Conservation (phyloP, 2,888 invertebrate species). For the Acanthosoma haemorrhoidale region DNA sequence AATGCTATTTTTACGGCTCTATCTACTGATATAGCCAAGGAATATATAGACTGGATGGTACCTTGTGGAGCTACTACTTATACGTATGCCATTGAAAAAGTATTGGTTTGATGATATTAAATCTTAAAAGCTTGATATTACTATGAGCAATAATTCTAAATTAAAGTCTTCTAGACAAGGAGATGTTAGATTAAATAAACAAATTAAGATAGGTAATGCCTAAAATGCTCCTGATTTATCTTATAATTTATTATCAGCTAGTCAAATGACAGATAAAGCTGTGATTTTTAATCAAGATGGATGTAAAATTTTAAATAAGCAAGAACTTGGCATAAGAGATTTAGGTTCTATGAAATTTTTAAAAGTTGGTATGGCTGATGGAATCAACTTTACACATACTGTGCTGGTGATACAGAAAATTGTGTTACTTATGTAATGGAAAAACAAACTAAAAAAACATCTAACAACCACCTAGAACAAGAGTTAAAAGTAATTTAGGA, state of each 20-base stretch:
- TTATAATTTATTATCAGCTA: not conserved
- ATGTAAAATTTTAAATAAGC: not conserved
- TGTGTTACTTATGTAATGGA: not conserved
- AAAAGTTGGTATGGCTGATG: not conserved
- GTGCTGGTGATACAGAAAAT: not conserved
- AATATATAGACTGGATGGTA: no score
- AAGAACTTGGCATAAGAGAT: not conserved
- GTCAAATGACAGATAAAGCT: not conserved
- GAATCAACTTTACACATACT: not conserved
- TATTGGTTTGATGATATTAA: no score
- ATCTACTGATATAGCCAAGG: not conserved
- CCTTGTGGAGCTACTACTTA: no score
- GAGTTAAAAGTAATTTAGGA: not conserved
- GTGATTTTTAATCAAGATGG: not conserved
- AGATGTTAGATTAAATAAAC: no score
- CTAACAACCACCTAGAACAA: no score
- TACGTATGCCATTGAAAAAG: no score
- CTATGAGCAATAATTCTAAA: no score
- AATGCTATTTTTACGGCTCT: not conserved
- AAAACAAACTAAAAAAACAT: not conserved
- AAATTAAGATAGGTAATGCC: no score
- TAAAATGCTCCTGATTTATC: no score
- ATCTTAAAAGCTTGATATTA: no score
- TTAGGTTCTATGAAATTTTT: not conserved
- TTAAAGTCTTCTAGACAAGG: no score